Percentiles rank a stretch among this genome's conserved stretches.
Conservation (phyloP, 2,888 invertebrate genomes). For the Xylota sylvarum region DNA sequence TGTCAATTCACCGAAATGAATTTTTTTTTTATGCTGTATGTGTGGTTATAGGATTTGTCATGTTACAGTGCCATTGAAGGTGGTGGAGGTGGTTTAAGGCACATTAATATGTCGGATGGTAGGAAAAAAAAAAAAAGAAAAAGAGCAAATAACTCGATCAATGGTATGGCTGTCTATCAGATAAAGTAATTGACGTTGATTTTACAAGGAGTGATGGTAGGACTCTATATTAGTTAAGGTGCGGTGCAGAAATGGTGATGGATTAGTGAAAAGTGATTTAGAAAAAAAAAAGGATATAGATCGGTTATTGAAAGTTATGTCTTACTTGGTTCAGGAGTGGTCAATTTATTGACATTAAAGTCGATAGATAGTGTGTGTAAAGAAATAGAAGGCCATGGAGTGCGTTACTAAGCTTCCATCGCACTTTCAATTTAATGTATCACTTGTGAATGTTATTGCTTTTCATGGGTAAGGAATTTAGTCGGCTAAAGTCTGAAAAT, state of each 20-base stretch:
- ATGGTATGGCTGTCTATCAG: conserved; percentile 25
- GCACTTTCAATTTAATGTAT: no score
- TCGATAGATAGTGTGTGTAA: no score
- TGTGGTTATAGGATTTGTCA: conserved; percentile 53
- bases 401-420: no score
- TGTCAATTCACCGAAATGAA: conserved; percentile 72
- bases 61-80: conserved; percentile 16
- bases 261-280: conserved; percentile 10
- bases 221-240: neutral
- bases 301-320: neutral
- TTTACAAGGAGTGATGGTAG: conserved; percentile 21
- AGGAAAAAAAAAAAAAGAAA: no score
- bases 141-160: conserved; percentile 48
- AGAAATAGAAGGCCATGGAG: no score
- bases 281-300: neutral
- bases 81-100: conserved; percentile 15
- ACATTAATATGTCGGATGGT: no score
- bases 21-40: neutral
- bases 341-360: neutral
- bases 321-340: neutral
- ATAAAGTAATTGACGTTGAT: conserved; percentile 43
- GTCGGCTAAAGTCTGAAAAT: no score
- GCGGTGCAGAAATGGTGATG: conserved; percentile 3
- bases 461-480: no score
- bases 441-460: no score